These are phyloP conservation scores for Pteria penguin DNA, from an alignment of 2,888 invertebrate genomes.

Conservation along the genomic window DNA sequence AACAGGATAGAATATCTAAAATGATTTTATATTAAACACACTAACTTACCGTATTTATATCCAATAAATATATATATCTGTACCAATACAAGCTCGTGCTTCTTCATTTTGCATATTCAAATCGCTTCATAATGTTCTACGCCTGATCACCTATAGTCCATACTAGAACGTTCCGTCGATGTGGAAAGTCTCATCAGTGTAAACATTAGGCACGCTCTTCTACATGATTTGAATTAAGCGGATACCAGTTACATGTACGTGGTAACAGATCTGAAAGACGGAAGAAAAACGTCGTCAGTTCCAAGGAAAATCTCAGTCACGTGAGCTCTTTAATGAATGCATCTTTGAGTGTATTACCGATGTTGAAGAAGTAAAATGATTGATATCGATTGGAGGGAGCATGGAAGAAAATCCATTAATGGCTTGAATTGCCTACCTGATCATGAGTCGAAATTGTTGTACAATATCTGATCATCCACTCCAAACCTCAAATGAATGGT, in stretches of 20 bases:
- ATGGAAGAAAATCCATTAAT: background rate
- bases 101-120: constrained; percentile 9
- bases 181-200: too few species aligned
- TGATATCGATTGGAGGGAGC: background rate
- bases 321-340: background rate
- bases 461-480: too few species aligned
- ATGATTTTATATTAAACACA: background rate
- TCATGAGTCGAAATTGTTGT: too few species aligned
- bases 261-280: background rate
- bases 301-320: background rate
- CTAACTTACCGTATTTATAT: constrained; percentile 3
- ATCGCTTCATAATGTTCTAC: too few species aligned
- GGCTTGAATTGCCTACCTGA: background rate
- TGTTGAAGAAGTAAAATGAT: background rate
- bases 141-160: too few species aligned
- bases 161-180: too few species aligned
- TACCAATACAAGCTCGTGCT: background rate
- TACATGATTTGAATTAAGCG: too few species aligned
- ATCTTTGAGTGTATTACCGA: background rate
- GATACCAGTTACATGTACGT: too few species aligned
- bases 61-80: constrained; percentile 2
- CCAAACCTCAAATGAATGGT: too few species aligned
- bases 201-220: too few species aligned
- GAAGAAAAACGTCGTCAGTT: background rate
- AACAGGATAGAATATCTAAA: background rate